These are phyloP conservation scores for Cephus runcator DNA, from an alignment of 2,888 invertebrate species.

Conservation along the genomic window DNA sequence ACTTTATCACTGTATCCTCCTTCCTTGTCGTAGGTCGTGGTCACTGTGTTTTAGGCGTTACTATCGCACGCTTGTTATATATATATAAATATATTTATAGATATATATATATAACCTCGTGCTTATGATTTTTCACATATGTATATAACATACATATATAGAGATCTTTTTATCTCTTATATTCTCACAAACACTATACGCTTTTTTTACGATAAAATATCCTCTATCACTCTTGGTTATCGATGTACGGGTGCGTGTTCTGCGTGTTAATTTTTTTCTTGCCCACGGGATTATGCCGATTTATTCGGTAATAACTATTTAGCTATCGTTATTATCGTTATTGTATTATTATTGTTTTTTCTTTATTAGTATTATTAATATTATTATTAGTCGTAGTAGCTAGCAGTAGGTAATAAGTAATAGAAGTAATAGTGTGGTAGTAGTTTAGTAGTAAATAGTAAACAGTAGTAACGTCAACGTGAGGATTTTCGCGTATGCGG, in stretches of 20 bases:
- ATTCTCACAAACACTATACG: not conserved
- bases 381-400: slow-evolving; percentile 1
- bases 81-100: not conserved
- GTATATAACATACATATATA: too few species aligned
- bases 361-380: not conserved
- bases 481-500: not conserved
- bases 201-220: slow-evolving; percentile 4
- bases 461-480: not conserved
- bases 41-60: not conserved
- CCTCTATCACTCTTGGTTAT: slow-evolving; percentile 2
- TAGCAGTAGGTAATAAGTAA: not conserved
- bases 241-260: slow-evolving; percentile 2
- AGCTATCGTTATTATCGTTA: not conserved
- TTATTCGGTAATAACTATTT: not conserved
- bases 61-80: not conserved
- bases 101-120: not conserved
- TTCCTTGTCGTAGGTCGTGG: slow-evolving; percentile 1
- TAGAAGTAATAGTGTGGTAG: not conserved
- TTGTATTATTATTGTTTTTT: not conserved
- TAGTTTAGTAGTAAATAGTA: not conserved
- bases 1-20: slow-evolving; percentile 21
- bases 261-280: not conserved
- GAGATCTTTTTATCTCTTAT: not conserved
- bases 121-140: not conserved
- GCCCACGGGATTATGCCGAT: not conserved